These are phyloP conservation scores for Apamea epomidion DNA, from an alignment of 2,888 invertebrate genomes.

Conservation along the genomic window DNA sequence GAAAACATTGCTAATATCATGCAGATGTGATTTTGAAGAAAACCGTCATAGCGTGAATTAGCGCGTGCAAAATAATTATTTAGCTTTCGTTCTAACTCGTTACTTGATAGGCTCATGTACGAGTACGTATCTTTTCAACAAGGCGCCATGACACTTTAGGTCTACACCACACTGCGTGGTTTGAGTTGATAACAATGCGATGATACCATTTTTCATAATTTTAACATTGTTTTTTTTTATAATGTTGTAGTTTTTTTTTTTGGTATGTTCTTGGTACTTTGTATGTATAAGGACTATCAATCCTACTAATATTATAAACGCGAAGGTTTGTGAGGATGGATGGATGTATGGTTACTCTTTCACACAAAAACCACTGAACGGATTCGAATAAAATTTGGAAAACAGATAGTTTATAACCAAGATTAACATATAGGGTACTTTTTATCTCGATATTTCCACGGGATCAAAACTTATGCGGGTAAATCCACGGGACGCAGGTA, in stretches of 20 bases:
- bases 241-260: background rate
- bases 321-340: too few relatives aligned
- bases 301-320: too few relatives aligned
- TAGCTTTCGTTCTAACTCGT: slow-evolving; percentile 9
- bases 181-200: background rate
- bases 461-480: too few relatives aligned
- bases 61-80: slow-evolving; percentile 23
- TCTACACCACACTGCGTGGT: background rate
- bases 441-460: too few relatives aligned
- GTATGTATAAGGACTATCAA: too few relatives aligned
- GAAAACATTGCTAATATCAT: slow-evolving; percentile 39
- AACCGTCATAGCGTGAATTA: slow-evolving; percentile 15
- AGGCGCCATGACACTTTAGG: background rate
- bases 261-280: too few relatives aligned
- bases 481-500: too few relatives aligned
- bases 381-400: too few relatives aligned
- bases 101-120: background rate
- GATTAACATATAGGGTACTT: too few relatives aligned
- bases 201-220: slow-evolving; percentile 2
- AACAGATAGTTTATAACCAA: too few relatives aligned
- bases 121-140: background rate
- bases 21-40: slow-evolving; percentile 37
- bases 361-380: too few relatives aligned
- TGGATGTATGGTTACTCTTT: too few relatives aligned
- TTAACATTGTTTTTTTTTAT: background rate